phyloP scores from a whole-genome alignment of 2,113 vertebrate species.

The Toxotes chatareus region DNA sequence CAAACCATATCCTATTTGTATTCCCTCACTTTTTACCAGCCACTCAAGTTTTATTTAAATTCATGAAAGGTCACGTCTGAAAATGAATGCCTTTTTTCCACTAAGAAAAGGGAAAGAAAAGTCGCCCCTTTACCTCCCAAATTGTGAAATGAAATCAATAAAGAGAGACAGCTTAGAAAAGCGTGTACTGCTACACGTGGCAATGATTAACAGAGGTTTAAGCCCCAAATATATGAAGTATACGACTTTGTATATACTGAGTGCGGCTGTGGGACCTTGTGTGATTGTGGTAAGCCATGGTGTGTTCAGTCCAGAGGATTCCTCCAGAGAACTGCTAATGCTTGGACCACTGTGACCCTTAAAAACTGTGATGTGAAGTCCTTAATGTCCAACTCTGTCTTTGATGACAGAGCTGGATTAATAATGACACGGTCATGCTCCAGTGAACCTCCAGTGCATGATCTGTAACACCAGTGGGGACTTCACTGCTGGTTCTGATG shows the following conservation, averaged over 20 bases:
- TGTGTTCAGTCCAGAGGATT: constrained; percentile 23
- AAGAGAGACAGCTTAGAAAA: constrained; percentile 56
- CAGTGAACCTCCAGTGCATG: constrained; percentile 46
- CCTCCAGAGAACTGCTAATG: constrained; percentile 36
- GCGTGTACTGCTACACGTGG: constrained; percentile 64
- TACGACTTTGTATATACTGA: constrained; percentile 39
- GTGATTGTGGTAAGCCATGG: constrained; percentile 11
- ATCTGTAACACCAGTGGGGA: constrained; percentile 50
- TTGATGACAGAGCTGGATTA: constrained; percentile 60
- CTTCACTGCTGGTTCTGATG: constrained; percentile 23
- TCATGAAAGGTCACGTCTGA: constrained; percentile 67
- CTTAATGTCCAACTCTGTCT: constrained; percentile 53
- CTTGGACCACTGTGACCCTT: constrained; percentile 38
- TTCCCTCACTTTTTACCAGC: constrained; percentile 75
- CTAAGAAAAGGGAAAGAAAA: constrained; percentile 69
- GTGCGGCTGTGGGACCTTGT: constrained; percentile 24
- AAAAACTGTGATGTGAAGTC: constrained; percentile 53
- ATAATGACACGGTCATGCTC: constrained; percentile 49
- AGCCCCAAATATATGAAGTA: constrained; percentile 57
- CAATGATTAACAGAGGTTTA: constrained; percentile 65
- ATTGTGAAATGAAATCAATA: constrained; percentile 70
- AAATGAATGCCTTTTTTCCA: constrained; percentile 76
- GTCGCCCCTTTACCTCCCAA: constrained; percentile 66
- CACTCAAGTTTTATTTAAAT: constrained; percentile 76
- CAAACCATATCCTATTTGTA: constrained; percentile 77